phyloP scores from a whole-genome alignment of 2,888 invertebrate genomes.

The Chrysodeixis includens region DNA sequence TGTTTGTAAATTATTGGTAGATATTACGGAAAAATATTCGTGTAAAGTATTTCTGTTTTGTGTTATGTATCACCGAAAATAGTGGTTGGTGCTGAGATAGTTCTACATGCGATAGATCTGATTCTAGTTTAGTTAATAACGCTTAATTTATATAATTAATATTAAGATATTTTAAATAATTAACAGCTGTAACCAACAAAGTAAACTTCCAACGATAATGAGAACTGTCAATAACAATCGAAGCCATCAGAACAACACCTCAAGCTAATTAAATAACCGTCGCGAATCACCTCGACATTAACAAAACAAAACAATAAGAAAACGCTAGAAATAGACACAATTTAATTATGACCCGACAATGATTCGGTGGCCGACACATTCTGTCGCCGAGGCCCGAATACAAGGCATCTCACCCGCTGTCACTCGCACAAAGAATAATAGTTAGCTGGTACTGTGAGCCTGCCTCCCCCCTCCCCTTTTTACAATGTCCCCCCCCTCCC shows the following conservation, averaged over 20 bases:
- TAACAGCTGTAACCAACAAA: neutral
- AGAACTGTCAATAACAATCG: neutral
- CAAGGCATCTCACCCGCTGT: constrained; percentile 48
- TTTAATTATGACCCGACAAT: constrained; percentile 46
- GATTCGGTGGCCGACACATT: constrained; percentile 34
- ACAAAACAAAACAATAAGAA: constrained; percentile 20
- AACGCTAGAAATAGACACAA: constrained; percentile 36
- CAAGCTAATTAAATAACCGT: no score
- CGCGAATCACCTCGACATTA: neutral
- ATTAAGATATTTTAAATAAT: no score
- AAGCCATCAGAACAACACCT: neutral
- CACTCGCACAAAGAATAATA: constrained; percentile 62
- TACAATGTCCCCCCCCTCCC: neutral
- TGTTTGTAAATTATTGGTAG: neutral
- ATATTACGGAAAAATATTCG: no score
- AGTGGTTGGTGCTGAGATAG: no score
- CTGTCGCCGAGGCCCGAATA: constrained; percentile 45
- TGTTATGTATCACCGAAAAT: no score
- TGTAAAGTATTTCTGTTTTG: no score
- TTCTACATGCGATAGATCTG: no score
- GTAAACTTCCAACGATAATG: neutral
- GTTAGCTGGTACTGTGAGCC: constrained; percentile 48
- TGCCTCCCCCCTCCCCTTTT: neutral
- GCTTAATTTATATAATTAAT: no score
- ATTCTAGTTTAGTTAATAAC: no score